phyloP scores from a whole-genome alignment of 2,888 invertebrate genomes.

The Melinaea marsaeus region DNA sequence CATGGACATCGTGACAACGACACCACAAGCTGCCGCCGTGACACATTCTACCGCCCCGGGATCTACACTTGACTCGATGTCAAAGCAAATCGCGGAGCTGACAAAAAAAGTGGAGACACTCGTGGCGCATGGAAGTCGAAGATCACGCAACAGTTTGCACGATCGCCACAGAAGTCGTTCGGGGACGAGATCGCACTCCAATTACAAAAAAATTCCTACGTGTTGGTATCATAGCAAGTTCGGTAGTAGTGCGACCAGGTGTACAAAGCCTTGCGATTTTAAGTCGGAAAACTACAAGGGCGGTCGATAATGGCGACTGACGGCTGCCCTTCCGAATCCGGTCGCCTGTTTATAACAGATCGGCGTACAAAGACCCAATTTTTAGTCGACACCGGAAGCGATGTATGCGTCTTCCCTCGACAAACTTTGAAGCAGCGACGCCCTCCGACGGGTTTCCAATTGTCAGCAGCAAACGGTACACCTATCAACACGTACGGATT shows the following conservation, averaged over 20 bases:
- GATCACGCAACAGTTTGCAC: no score
- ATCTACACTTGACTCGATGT: no score
- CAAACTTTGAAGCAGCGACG: not conserved
- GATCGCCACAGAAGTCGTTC: no score
- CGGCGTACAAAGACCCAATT: constrained; percentile 25
- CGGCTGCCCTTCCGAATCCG: constrained; percentile 27
- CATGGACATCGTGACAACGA: no score
- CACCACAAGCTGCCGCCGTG: no score
- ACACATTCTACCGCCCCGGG: no score
- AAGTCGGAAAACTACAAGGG: constrained; percentile 27
- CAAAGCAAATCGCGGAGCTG: no score
- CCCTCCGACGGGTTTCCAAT: not conserved
- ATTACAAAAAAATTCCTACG: not conserved
- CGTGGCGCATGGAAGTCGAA: no score
- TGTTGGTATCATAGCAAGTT: constrained; percentile 10
- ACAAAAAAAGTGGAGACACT: no score
- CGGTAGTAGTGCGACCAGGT: not conserved
- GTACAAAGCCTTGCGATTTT: constrained; percentile 15
- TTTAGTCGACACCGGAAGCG: constrained; percentile 11
- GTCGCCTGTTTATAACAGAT: constrained; percentile 34
- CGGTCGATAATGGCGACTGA: constrained; percentile 38
- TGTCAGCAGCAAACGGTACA: not conserved
- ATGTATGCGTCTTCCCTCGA: constrained; percentile 31
- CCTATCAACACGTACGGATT: not conserved
- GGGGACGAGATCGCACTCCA: constrained; percentile 3